Base-by-base conservation (phyloP, 1,140 invertebrate species). In the Leptinotarsa undecemlineata region DNA sequence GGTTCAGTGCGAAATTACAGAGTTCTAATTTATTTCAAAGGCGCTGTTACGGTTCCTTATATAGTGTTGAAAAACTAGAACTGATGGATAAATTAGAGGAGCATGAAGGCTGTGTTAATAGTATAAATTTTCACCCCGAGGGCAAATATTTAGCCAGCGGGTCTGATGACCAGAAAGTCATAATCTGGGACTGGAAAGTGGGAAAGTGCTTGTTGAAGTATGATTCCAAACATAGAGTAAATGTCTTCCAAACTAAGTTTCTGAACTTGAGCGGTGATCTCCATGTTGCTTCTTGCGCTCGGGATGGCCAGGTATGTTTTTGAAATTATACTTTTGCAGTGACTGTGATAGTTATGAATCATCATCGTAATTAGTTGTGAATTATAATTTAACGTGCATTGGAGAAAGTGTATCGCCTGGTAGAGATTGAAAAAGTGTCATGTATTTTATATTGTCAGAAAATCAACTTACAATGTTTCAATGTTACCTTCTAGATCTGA, bases 21-120 rank as follows among this genome's bases (percentile, higher is more conserved):
- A 83, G 85, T 78, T 86, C 88, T 80, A 85, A 89, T 57, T 83
- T 89, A 60, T 95, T 95, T 84, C 88, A 90, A 70, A 87, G 89
- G 64, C 88, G 90, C 51, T 95, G 92, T 85, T 95, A 95, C 82
- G 92, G 92, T 11, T 96, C 95, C 21, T 86, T 96, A 26, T 90
- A 94, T 81, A 90, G 91, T 77, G 93, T 96, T 8, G 91, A 97
- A 85, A 90, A 94, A 76, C 86, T 98, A 80, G 90, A 96, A 82
- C 86, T 96, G 47, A 90, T 93, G 85, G 90, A 92, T 78, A 91
- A 92, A 83, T 86, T 98, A 80, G 90, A 92, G 48, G 90, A 90
- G 76, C 96, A 98, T 86, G 86, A 87, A 81, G 96, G 96, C 61
- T 98, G 96, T 88, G 96, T 98, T 13, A 98, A 98, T 88, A 91